Evolutionary conservation across 2,888 invertebrate genomes (phyloP), one percentile per base, ranked within the genome.

Genomic region (Pammene aurita): DNA sequence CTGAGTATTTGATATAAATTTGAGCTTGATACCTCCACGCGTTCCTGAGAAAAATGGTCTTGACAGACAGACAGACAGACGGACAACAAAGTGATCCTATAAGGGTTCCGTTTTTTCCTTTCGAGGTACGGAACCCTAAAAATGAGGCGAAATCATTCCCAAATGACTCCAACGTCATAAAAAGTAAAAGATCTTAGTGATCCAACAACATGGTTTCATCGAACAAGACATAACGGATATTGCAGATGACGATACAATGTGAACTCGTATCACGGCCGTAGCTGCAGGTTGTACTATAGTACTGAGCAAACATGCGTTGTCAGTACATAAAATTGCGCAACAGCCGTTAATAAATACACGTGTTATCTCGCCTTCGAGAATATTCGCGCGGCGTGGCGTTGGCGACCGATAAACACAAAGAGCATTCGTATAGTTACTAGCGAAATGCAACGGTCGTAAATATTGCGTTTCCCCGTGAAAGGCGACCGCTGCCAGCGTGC

Each of bases 361-460:
- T 87, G 88, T 87, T 88, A 89, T 89, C 86, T 85, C 71, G 57
- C 70, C 76, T 88, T 90, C 90, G 84, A 89, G 90, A 91, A 90
- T 73, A 80, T 89, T 90, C 89, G 75, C 74, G 76, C 77, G 80
- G 83, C 81, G 77, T 73, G 84, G 81, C 81, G 82, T 79, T 76
- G 80, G 81, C 83, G 80, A 35, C 67, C 72, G 61, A 50, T 77
- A 76, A 72, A 72, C 72, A 72, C 74, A 72, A 73, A 75, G 71
- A 74, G 75, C 70, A 52, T 75, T 66, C 72, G 70, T 73, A 73
- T 73, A 70, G 72, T 74, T 26, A 72, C 71, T 67, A 75, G 73
- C 76, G 75, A 71, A 76, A 77, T 81, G 82, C 80, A 82, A 75
- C 75, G 78, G 78, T 84, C 81, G 82, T 85, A 84, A 85, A 87